Base-by-base conservation (phyloP, 2,888 invertebrate genomes). In the Nomada hirtipes region DNA sequence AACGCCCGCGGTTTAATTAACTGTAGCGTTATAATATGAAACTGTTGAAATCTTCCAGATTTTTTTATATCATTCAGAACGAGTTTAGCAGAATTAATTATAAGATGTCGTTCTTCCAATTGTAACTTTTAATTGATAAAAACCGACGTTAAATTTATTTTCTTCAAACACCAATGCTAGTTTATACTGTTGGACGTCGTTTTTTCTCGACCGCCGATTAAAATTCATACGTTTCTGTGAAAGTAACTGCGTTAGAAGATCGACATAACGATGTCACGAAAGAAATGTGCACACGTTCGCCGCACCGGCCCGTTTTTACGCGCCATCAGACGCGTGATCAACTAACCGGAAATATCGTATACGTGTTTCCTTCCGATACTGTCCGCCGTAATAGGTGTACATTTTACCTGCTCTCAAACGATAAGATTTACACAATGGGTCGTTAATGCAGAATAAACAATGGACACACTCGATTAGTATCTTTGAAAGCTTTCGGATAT, bases 241-340 rank as follows among this genome's bases (percentile, higher is more conserved):
- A 84, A 85, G 84, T 78, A 84, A 81, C 71, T 36, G n/a, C 36
- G 50, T n/a, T 59, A 50, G 29, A 64, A 75, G 59, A 26, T 64
- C 59, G 50, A 13, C 26, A 29, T 23, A 59, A 57, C 60, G 73
- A 44, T 61, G 59, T 55, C 52, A 29, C 59, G 59, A 65, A 63
- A 83, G 72, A 80, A 84, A 79, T 73, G 72, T 36, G 36, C 7
- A 47, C 47, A 47, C 79, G 79, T 70, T 76, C 86, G 87, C 84
- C 88, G 86, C 73, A 88, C 84, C 88, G 82, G 75, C 84, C 88
- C 75, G 83, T 64, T 81, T 88, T 86, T 80, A 80, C 83, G 79
- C 73, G 64, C 68, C 71, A 78, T 82, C 79, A 73, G 78, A 57
- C 72, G 53, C 52, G 60, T 67, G 81, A 73, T 69, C 86, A 55